Conservation (phyloP, 1,140 invertebrate species). For the Pomacea maculata region DNA sequence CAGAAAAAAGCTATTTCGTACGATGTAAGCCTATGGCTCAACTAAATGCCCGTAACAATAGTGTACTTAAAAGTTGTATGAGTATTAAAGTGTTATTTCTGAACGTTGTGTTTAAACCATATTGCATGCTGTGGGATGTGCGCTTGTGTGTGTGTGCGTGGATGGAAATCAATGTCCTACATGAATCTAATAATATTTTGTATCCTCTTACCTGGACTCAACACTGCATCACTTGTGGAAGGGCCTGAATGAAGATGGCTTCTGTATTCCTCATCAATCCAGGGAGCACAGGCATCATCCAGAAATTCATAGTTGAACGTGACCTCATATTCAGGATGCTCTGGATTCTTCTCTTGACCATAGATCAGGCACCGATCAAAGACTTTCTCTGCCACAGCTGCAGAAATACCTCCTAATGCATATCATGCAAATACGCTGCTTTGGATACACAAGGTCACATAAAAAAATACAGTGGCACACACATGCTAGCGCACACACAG, state of each 20-base stretch:
- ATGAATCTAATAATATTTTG: no score
- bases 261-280: conserved; percentile 28
- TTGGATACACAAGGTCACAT: not conserved
- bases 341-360: conserved; percentile 61
- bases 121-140: no score
- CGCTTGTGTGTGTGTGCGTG: no score
- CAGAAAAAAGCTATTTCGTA: no score
- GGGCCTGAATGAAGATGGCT: not conserved
- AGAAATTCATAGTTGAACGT: conserved; percentile 69
- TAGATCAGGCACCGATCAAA: conserved; percentile 66
- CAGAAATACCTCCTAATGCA: conserved; percentile 7
- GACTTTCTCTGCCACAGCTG: conserved; percentile 68
- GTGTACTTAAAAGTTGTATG: no score
- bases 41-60: no score
- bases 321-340: conserved; percentile 60
- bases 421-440: not conserved
- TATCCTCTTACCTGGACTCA: no score
- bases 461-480: conserved; percentile 5
- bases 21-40: no score
- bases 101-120: no score
- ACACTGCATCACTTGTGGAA: no score
- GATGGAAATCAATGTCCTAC: no score
- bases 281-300: conserved; percentile 67
- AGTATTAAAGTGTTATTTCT: no score
- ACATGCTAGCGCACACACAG: not conserved